These are phyloP conservation scores for Rhodeus uyekii DNA, from an alignment of 2,797 vertebrate genomes.

Conservation along the genomic window DNA sequence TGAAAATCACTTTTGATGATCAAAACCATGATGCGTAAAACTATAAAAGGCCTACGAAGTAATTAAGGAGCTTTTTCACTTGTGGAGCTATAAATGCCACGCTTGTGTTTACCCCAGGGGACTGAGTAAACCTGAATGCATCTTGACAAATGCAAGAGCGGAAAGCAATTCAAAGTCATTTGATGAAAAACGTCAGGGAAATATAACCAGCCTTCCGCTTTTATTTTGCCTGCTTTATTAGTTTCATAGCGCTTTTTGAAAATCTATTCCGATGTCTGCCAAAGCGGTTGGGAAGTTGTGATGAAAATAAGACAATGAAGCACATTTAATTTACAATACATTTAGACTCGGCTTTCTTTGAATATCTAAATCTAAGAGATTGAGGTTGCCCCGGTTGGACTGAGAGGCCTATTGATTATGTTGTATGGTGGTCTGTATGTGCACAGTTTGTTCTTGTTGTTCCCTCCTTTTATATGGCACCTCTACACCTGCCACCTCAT, in stretches of 20 bases:
- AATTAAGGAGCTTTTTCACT: constrained; percentile 69
- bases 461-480: neutral
- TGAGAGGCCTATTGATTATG: constrained; percentile 32
- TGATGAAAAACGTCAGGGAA: constrained; percentile 68
- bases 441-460: constrained; percentile 11
- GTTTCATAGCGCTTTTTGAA: constrained; percentile 50
- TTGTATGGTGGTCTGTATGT: constrained; percentile 11
- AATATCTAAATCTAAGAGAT: constrained; percentile 34
- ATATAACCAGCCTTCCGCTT: constrained; percentile 67
- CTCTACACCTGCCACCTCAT: constrained; percentile 33
- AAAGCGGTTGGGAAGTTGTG: constrained; percentile 58
- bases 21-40: constrained; percentile 62
- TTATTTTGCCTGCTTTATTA: constrained; percentile 63
- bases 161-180: constrained; percentile 65
- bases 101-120: constrained; percentile 53
- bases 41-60: constrained; percentile 66
- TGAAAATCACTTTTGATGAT: constrained; percentile 57
- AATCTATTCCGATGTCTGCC: constrained; percentile 69
- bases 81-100: constrained; percentile 62
- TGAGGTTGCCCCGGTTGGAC: constrained; percentile 6
- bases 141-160: constrained; percentile 69
- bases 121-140: constrained; percentile 61
- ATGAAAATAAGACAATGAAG: constrained; percentile 28
- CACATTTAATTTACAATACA: constrained; percentile 25
- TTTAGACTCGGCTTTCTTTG: constrained; percentile 22